phyloP scores from a whole-genome alignment of 1,140 invertebrate species.

The Diorhabda sublineata region DNA sequence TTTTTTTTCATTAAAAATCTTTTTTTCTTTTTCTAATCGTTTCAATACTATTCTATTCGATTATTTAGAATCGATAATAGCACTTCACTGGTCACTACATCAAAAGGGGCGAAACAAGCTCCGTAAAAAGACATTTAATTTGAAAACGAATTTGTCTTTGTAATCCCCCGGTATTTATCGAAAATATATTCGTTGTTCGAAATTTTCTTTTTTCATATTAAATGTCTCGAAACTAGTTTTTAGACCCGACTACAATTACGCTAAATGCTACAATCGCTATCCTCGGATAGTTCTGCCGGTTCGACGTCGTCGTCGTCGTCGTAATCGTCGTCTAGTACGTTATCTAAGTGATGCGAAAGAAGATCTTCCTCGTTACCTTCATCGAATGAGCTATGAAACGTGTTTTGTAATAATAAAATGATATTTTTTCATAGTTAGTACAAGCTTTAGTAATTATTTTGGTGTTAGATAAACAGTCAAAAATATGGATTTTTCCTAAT shows the following conservation, averaged over 20 bases:
- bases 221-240: background rate
- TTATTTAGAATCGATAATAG: conserved; percentile 15
- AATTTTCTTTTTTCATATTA: background rate
- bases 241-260: conserved; percentile 19
- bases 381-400: conserved; percentile 58
- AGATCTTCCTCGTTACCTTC: conserved; percentile 58
- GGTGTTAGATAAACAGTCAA: too few species aligned
- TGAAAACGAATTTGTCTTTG: too few species aligned
- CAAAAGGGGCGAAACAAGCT: conserved; percentile 17
- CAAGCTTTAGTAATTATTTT: too few species aligned
- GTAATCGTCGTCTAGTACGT: conserved; percentile 50
- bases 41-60: too few species aligned
- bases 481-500: too few species aligned
- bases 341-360: conserved; percentile 59
- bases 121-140: too few species aligned
- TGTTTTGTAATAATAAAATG: too few species aligned
- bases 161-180: too few species aligned
- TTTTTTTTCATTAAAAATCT: too few species aligned
- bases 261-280: conserved; percentile 55
- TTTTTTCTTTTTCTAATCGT: too few species aligned
- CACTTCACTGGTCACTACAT: conserved; percentile 17
- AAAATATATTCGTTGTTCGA: background rate
- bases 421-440: too few species aligned
- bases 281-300: conserved; percentile 54
- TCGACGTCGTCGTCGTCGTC: conserved; percentile 47